These are phyloP conservation scores for Acipenser transmontanus DNA, from an alignment of 2,797 vertebrate species.

Conservation along the genomic window DNA sequence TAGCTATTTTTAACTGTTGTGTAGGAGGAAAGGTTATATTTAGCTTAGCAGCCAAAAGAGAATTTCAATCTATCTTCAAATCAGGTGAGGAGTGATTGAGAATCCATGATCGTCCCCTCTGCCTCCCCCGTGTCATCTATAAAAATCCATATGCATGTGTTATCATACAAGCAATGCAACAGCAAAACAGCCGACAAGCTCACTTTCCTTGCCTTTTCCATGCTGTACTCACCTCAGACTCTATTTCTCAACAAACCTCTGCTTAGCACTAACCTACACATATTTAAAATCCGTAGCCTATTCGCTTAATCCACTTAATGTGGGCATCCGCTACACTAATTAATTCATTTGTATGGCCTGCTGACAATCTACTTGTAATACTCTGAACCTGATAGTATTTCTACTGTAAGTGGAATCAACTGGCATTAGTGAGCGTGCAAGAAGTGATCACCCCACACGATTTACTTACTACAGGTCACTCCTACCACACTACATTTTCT, in stretches of 20 bases:
- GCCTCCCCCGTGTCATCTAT: too few species aligned
- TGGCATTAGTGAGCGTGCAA: neutral
- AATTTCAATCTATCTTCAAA: too few species aligned
- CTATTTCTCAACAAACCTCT: constrained; percentile 18
- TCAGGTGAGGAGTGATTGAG: too few species aligned
- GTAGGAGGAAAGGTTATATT: too few species aligned
- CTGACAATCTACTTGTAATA: constrained; percentile 4
- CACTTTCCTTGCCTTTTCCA: neutral
- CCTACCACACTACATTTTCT: neutral
- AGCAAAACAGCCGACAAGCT: neutral
- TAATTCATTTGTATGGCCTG: constrained; percentile 17
- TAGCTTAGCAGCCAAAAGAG: too few species aligned
- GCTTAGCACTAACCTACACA: constrained; percentile 5
- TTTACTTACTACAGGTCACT: neutral
- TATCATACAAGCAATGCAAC: too few species aligned
- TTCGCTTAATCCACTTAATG: constrained; percentile 15
- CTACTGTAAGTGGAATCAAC: constrained; percentile 11
- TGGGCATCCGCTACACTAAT: constrained; percentile 11
- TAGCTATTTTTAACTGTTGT: too few species aligned
- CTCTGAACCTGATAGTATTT: constrained; percentile 9
- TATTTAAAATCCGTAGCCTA: constrained; percentile 12
- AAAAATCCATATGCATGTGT: too few species aligned
- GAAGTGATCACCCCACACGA: too few species aligned
- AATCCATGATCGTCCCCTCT: too few species aligned
- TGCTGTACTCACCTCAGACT: neutral